Base-by-base conservation (phyloP, 2,888 invertebrate genomes). In the Cosmopolites sordidus region DNA sequence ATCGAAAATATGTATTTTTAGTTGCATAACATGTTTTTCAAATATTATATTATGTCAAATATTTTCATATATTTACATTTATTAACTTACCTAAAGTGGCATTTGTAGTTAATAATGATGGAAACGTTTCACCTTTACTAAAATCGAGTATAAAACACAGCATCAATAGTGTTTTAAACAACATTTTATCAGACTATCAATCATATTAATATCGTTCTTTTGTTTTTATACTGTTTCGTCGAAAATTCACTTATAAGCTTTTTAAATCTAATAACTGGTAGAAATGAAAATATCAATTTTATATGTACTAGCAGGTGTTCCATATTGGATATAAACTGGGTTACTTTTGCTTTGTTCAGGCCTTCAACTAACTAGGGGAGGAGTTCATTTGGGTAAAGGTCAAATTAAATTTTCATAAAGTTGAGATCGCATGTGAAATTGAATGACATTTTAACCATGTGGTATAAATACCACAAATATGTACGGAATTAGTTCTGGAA, bases 51-150 rank as follows among this genome's bases (percentile, higher is more conserved):
- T 38, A 38, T n/a, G n/a, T n/a, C n/a, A n/a, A n/a, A n/a, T n/a
- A n/a, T n/a, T n/a, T n/a, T n/a, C n/a, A 39, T 14, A 14, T 14
- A 6, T 9, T 39, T 9, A 6, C n/a, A n/a, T n/a, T n/a, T 40
- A 8, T 15, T 41, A 38, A 63, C 73, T 74, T 74, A 87, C 87
- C 87, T 68, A 89, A 78, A 1, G 87, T 84, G 4, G 85, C 86
- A 70, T 89, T 89, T 11, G 84, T 79, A 8, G 83, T 83, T 1
- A 87, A 78, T 58, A 87, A 73, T 0, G 87, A 86, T 1, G 88
- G 86, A 72, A 84, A 86, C 62, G 83, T 84, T 70, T 87, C 80
- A 51, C 48, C 63, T 22, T 51, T 54, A 2, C 40, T 53, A 38
- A 33, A 33, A 27, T 17, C 45, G 44, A 39, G 58, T 40, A 54